These are phyloP conservation scores for Pseudomugil tenellus DNA, from an alignment of 2,797 vertebrate species.

Conservation along the genomic window DNA sequence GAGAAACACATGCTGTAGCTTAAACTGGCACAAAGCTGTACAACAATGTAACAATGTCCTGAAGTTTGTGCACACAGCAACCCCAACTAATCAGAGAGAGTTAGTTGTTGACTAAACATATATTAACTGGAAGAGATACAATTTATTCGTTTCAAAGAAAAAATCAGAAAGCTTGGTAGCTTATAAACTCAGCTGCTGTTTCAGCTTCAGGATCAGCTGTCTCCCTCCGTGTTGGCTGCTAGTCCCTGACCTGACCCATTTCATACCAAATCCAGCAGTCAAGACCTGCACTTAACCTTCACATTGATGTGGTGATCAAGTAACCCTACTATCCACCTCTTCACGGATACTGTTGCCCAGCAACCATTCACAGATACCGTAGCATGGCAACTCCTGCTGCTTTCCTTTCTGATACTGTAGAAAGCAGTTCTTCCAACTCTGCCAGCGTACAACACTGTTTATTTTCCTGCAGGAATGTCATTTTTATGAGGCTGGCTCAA, in stretches of 20 bases:
- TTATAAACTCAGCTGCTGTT: slow-evolving; percentile 13
- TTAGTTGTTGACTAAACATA: not conserved
- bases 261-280: slow-evolving; percentile 28
- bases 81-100: not conserved
- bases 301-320: slow-evolving; percentile 20
- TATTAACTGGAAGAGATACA: not conserved
- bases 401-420: slow-evolving; percentile 17
- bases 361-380: slow-evolving; percentile 33
- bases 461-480: slow-evolving; percentile 32
- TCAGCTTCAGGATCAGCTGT: slow-evolving; percentile 23
- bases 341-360: slow-evolving; percentile 38
- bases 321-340: slow-evolving; percentile 33
- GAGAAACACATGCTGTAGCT: too few species aligned
- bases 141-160: not conserved
- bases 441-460: slow-evolving; percentile 16
- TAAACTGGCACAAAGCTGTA: not conserved
- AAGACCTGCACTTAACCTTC: slow-evolving; percentile 43
- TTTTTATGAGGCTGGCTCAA: slow-evolving; percentile 7
- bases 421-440: slow-evolving; percentile 12
- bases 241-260: slow-evolving; percentile 35
- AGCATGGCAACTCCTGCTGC: slow-evolving; percentile 30
- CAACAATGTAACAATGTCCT: not conserved
- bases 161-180: not conserved
- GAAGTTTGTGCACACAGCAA: not conserved
- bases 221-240: slow-evolving; percentile 32